Evolutionary conservation across 2,888 invertebrate species (phyloP), one percentile per base, ranked within the genome.

Genomic region (Timandra comae): DNA sequence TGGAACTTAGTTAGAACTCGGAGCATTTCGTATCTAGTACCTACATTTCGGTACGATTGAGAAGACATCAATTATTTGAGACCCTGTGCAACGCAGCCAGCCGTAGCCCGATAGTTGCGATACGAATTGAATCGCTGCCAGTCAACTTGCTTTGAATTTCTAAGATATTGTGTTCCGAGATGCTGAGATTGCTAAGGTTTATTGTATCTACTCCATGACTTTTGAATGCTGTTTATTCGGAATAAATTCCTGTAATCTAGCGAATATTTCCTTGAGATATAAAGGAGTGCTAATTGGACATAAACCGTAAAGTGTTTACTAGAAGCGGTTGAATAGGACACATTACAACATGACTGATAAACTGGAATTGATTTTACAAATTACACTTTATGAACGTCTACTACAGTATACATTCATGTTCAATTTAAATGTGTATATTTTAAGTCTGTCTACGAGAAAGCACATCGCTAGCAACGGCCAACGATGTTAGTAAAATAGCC

Each of bases 11-110:
- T 34, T 30, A 39, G 41, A 41, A 35, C 38, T 45, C 41, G 21
- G 31, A 40, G 29, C 32, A 38, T 38, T 39, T 16, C 38, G 38
- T 40, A 46, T 42, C 48, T 41, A 41, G 48, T 43, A 53, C 49
- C 54, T 58, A 53, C 49, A 55, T 58, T 59, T 58, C 54, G 33
- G 41, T 53, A 40, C 55, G 50, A 45, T 51, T 50, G 54, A 59
- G 59, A 56, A 55, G 56, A 56, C 61, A 68, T 69, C 62, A 67
- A 68, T 71, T 69, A 71, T 69, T 66, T 61, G 52, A 46, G 32
- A 53, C 46, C 52, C 55, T 42, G 52, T 50, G 49, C 50, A 46
- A 47, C 40, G 49, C 52, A 56, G 50, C 43, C 54, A 43, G 36
- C 44, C 49, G 35, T 46, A 31, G 37, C 39, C 35, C 44, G 34